Base-by-base conservation (phyloP, 2,797 vertebrate species). In the Champsocephalus esox region DNA sequence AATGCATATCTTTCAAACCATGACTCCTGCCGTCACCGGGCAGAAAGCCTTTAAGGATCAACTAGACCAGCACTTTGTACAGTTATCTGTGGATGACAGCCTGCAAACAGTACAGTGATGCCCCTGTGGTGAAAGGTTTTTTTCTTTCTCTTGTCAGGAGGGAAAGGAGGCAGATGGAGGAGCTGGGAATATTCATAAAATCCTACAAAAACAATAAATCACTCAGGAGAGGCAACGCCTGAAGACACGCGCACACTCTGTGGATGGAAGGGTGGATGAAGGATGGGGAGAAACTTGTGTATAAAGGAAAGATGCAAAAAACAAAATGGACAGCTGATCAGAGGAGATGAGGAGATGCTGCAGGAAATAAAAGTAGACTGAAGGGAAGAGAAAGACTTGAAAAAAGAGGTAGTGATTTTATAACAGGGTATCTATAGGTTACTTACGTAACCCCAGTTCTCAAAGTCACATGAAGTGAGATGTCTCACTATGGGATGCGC, bases 141-240 rank as follows among this genome's bases (percentile, higher is more conserved):
- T 50, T 68, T 16, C 54, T 41, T 44, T 46, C 52, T 44, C 12
- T 56, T 62, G 50, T 54, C 46, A 38, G 48, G n/a, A 32, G 10
- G 32, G 34, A 12, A 19, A 28, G 49, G 44, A 34, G 28, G 64
- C 38, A 28, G n/a, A 21, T 52, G 66, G 48, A 60, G 28, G 41
- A 63, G 12, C 19, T 41, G 13, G 17, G 64, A 59, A 44, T 13
- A 9, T 77, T 77, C 17, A 59, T 55, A 81, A 59, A 57, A 34
- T 60, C 64, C 74, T 34, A 70, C 52, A 62, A 73, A 80, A 64
- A 78, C 66, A 60, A 82, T 82, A 67, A 74, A 77, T 73, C 77
- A 83, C 70, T 57, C 50, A 57, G 68, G 69, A 75, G 78, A 73
- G 48, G 67, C 54, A 58, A 55, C 28, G 63, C 71, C 67, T 49